Evolutionary conservation across 2,113 vertebrate species (phyloP), one percentile per base, ranked within the genome.

Genomic region (Neodon shergylaensis): DNA sequence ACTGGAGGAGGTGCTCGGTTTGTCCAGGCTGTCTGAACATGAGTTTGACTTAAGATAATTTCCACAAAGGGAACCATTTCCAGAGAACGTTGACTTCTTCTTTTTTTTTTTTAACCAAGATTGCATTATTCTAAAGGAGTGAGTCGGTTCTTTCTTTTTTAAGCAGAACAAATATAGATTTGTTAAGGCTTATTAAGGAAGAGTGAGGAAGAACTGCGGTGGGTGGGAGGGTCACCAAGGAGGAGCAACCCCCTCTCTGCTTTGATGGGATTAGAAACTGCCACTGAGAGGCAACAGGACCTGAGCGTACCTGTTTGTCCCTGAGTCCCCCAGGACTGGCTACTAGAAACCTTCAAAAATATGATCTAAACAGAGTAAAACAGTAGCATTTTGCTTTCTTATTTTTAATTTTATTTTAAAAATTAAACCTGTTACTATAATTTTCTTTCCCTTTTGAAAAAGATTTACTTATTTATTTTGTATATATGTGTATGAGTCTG

Each of bases 311-410:
- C 21, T 58, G 52, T 39, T 39, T 61, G 52, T 58, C 12, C 36
- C 22, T 26, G 52, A 39, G 36, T 58, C 11, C 36, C 44, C 36
- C 79, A 7, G 52, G 36, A 61, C 52, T 58, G 24, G 79, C 52
- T 82, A 82, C 52, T 58, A 24, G 52, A 36, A 70, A 19, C 52
- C 52, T 82, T 61, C 47, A 63, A 73, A 93, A 94, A n/a, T 49
- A 66, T 63, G 76, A 87, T 79, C 19, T 68, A 47, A 96, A 91
- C 77, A 92, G 9, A 88, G 44, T 42, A 26, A 87, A 89, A 77
- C 0, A 2, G 31, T 39, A 39, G 9, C 78, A 58, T 26, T 82
- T 58, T 58, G 31, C 19, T n/a, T 81, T 22, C 21, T 81, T 79
- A 11, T 33, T 33, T 79, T 78, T 24, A 58, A 58, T 81, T n/a